A percentile compares a stretch with the other conserved stretches of the same genome.
phyloP scores from a whole-genome alignment of 2,888 invertebrate species.

The Leuctra nigra region DNA sequence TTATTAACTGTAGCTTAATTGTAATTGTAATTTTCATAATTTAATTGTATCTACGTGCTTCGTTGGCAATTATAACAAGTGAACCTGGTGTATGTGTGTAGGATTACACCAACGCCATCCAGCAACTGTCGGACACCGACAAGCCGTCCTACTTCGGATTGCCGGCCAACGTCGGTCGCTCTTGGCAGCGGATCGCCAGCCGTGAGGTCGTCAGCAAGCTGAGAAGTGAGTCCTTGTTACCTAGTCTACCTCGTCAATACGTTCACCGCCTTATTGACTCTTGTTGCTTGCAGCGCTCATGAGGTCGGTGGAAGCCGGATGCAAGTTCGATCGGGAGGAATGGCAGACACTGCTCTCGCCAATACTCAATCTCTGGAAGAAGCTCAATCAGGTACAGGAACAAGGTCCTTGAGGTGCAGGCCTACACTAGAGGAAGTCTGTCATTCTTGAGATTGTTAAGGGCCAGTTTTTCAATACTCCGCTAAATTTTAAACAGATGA shows the following conservation, averaged over 20 bases:
- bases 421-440: too few relatives aligned
- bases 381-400: conserved; percentile 60
- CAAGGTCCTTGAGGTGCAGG: too few relatives aligned
- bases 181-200: conserved; percentile 68
- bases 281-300: conserved; percentile 36
- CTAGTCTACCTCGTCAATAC: too few relatives aligned
- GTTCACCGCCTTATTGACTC: conserved; percentile 7
- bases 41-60: too few relatives aligned
- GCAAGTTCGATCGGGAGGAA: conserved; percentile 42
- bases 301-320: conserved; percentile 40
- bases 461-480: too few relatives aligned
- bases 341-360: conserved; percentile 60
- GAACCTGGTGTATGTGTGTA: too few relatives aligned
- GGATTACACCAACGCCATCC: conserved; percentile 60
- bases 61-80: too few relatives aligned
- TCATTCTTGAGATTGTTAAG: too few relatives aligned
- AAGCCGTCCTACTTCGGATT: conserved; percentile 71
- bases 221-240: conserved; percentile 41
- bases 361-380: conserved; percentile 77
- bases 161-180: conserved; percentile 78
- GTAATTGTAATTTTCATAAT: too few relatives aligned
- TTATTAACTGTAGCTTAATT: too few relatives aligned
- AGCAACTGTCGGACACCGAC: conserved; percentile 63
- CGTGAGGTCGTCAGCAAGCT: conserved; percentile 54
- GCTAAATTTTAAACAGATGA: too few relatives aligned